phyloP scores from a whole-genome alignment of 2,113 vertebrate species.

The Rhynchomys soricoides region DNA sequence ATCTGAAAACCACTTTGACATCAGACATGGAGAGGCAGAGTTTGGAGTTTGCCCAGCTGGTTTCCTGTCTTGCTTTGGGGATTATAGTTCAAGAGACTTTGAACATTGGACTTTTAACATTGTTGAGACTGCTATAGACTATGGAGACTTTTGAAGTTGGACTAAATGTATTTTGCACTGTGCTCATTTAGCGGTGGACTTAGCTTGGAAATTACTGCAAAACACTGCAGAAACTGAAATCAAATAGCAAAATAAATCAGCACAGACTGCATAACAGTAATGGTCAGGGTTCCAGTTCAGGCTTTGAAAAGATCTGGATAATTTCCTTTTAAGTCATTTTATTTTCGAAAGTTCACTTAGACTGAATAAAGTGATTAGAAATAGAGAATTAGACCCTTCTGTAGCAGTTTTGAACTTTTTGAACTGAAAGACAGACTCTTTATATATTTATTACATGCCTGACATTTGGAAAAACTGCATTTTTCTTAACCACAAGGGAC shows the following conservation, averaged over 20 bases:
- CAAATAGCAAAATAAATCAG: neutral
- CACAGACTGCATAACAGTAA: neutral
- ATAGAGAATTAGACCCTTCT: neutral
- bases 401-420: neutral
- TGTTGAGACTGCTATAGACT: too few species aligned
- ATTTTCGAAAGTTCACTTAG: neutral
- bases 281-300: neutral
- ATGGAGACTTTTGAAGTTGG: too few species aligned
- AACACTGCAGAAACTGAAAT: neutral
- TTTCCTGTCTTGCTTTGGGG: too few species aligned
- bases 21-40: too few species aligned
- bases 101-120: too few species aligned
- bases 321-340: slow-evolving; percentile 11
- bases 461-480: neutral
- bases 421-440: neutral
- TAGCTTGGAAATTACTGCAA: neutral
- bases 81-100: too few species aligned
- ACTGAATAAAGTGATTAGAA: neutral
- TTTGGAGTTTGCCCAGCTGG: too few species aligned
- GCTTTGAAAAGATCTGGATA: neutral
- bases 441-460: neutral
- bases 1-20: too few species aligned
- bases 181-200: neutral
- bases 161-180: too few species aligned
- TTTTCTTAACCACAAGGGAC: slow-evolving; percentile 35